Evolutionary conservation across 2,113 vertebrate species (phyloP), one percentile per base, ranked within the genome.

Genomic region (Amphiprion ocellaris): DNA sequence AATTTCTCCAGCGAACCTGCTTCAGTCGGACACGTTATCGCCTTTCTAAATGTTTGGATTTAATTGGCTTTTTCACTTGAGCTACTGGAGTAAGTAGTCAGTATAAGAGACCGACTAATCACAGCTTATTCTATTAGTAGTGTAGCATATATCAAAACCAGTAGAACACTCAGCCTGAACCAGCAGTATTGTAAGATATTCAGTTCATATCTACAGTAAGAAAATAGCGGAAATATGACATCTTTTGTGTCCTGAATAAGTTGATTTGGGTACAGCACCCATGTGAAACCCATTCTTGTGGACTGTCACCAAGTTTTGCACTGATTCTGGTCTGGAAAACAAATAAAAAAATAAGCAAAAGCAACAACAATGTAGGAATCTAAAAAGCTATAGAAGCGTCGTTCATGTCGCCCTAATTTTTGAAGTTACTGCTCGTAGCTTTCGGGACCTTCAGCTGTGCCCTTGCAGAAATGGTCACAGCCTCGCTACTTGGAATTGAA

Each of bases 11-110:
- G 24, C 9, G 19, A 47, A 37, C 14, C 30, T 24, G 17, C 50
- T 47, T 69, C n/a, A 41, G 4, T n/a, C 2, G 23, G 66, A 46
- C 16, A 28, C 39, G 17, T 47, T 74, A 53, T 66, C 44, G 63
- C 23, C 54, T 61, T 44, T 37, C 62, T 24, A 47, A 70, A 17
- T 71, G 23, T 79, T 46, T 69, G 41, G 14, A 47, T 67, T 75
- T 50, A 60, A 79, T 66, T 68, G 26, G 61, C 28, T 71, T 33
- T 33, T 62, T 47, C 12, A n/a, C 44, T 10, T 64, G 26, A 54
- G 15, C 30, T 49, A 3, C 17, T 75, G 30, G 21, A 62, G 16
- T 61, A 12, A 53, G 52, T 11, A 30, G 39, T 41, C n/a, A n/a
- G 15, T 54, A 14, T 54, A 71, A 67, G 49, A 61, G n/a, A 64